Conservation (phyloP, 2,113 vertebrate genomes). For the Sakesphorus luctuosus region DNA sequence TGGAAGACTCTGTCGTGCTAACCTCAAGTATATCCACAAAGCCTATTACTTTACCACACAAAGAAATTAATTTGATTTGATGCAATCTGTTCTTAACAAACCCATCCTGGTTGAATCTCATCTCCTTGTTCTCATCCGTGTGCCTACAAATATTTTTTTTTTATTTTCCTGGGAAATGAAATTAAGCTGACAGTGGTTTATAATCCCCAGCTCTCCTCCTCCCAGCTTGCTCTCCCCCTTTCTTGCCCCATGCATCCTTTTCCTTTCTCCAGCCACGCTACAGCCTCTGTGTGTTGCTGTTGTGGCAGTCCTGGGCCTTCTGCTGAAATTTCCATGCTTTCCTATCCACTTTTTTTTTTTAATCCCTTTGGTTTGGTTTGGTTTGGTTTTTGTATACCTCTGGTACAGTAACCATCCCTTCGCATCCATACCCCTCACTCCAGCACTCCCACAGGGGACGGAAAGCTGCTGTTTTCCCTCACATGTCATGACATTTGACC, state of each 20-base stretch:
- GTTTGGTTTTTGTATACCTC: background rate
- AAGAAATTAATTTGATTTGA: constrained; percentile 50
- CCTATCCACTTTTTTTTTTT: background rate
- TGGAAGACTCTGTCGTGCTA: constrained; percentile 4
- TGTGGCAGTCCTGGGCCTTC: background rate
- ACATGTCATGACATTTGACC: constrained; percentile 53
- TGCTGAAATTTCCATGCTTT: constrained; percentile 37
- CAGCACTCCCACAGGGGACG: background rate
- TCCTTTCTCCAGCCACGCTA: background rate
- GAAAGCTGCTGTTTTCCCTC: constrained; percentile 57
- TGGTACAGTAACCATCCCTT: background rate
- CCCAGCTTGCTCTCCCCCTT: background rate
- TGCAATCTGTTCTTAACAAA: constrained; percentile 42
- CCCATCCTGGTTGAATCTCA: background rate
- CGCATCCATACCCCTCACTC: background rate
- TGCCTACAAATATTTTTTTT: constrained; percentile 4
- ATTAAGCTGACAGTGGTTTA: constrained; percentile 43
- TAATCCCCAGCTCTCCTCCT: background rate
- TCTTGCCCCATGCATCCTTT: background rate
- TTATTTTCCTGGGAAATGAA: constrained; percentile 49
- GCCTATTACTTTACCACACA: constrained; percentile 34
- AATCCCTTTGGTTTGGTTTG: background rate
- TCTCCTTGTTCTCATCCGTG: background rate
- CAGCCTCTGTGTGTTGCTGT: background rate
- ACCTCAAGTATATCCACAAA: constrained; percentile 7